Percentiles rank a stretch among this genome's conserved stretches.
phyloP scores from a whole-genome alignment of 92 coral and sea anemone genomes.

The Siderastrea siderea region DNA sequence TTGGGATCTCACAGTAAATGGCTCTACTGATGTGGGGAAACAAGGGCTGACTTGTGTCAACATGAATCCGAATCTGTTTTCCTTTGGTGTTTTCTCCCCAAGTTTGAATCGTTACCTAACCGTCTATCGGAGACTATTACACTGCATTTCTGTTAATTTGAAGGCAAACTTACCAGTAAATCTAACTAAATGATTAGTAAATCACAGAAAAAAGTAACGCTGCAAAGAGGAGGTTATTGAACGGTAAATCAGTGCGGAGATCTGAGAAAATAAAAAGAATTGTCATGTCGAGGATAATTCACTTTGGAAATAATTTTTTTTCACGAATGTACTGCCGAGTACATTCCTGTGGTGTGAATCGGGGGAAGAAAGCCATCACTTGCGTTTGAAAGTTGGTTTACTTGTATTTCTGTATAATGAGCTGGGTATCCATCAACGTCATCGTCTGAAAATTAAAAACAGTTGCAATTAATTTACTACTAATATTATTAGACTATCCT shows the following conservation, averaged over 20 bases:
- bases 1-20: not conserved
- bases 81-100: too few species aligned
- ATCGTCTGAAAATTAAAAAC: not conserved
- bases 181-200: not conserved
- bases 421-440: constrained; percentile 43
- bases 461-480: not conserved
- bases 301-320: not conserved
- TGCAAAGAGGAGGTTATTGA: not conserved
- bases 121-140: not conserved
- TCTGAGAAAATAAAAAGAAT: not conserved
- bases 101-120: not conserved
- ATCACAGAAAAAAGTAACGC: not conserved
- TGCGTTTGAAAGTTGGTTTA: constrained; percentile 74
- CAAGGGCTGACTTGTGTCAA: too few species aligned
- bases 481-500: too few species aligned
- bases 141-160: not conserved
- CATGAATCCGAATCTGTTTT: too few species aligned
- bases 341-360: constrained; percentile 56
- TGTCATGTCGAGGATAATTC: not conserved
- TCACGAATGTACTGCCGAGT: constrained; percentile 72
- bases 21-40: not conserved
- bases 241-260: not conserved
- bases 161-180: not conserved
- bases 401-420: constrained; percentile 78
- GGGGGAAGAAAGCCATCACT: constrained; percentile 64